phyloP scores from a whole-genome alignment of 1,140 invertebrate genomes.

The Doryteuthis pealeii region DNA sequence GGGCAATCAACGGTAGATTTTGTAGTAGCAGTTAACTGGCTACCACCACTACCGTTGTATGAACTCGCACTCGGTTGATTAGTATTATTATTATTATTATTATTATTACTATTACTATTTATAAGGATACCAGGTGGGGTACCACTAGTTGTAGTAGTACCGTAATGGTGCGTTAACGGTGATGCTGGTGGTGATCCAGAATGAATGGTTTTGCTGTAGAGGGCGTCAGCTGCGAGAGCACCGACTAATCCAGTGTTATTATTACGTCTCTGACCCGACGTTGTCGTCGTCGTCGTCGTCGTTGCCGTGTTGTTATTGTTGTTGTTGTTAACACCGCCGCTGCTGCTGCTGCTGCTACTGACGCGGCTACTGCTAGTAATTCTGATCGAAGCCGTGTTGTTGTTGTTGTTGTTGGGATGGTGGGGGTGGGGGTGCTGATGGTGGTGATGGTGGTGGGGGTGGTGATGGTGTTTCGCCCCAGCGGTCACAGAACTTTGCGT shows the following conservation, averaged over 20 bases:
- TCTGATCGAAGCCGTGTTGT: background rate
- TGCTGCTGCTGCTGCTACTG: background rate
- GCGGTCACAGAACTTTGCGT: too few species aligned
- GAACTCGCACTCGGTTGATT: too few species aligned
- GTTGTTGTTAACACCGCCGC: background rate
- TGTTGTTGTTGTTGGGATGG: background rate
- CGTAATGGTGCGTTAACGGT: background rate
- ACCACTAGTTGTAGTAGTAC: background rate
- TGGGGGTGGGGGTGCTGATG: slow-evolving; percentile 6
- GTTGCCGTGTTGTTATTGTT: background rate
- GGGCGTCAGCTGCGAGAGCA: background rate
- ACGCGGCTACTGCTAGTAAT: background rate
- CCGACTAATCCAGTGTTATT: background rate
- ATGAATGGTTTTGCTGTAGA: background rate
- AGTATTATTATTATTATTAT: too few species aligned
- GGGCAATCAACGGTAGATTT: background rate
- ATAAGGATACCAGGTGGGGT: background rate
- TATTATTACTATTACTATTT: background rate
- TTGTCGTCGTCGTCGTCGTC: background rate
- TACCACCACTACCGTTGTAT: background rate
- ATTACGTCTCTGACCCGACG: background rate
- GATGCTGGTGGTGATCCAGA: background rate
- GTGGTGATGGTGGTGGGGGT: slow-evolving; percentile 15
- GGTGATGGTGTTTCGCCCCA: slow-evolving; percentile 14
- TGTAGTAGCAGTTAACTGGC: background rate